A percentile compares a stretch with the other conserved stretches of the same genome.
These are phyloP conservation scores for Poeciliopsis paucimaculata DNA, from an alignment of 2,797 vertebrate genomes.

Conservation along the genomic window DNA sequence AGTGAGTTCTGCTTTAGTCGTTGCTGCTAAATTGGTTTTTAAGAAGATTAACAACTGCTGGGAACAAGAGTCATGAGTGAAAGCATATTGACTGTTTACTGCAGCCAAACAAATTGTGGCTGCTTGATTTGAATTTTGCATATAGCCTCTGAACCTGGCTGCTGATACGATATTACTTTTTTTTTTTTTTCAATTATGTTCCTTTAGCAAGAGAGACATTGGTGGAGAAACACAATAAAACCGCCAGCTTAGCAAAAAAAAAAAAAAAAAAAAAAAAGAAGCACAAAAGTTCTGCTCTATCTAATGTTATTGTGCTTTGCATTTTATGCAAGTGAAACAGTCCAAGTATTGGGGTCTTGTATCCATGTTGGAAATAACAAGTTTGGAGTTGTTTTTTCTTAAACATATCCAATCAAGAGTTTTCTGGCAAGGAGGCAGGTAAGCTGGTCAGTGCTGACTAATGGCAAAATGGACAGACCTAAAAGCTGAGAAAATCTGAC, in stretches of 20 bases:
- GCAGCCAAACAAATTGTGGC: slow-evolving; percentile 26
- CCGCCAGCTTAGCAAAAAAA: not conserved
- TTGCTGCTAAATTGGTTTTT: slow-evolving; percentile 47
- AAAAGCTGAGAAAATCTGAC: not conserved
- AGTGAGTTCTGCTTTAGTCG: slow-evolving; percentile 38
- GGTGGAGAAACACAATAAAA: not conserved
- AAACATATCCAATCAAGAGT: not conserved
- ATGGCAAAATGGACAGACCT: not conserved
- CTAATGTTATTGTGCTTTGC: not conserved
- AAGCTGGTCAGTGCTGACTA: no score
- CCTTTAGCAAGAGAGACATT: not conserved
- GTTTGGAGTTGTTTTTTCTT: not conserved
- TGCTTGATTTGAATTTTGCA: slow-evolving; percentile 27
- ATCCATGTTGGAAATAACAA: not conserved
- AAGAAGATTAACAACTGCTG: slow-evolving; percentile 59
- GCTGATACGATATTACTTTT: not conserved
- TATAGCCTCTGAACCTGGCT: not conserved
- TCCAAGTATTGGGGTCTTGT: not conserved
- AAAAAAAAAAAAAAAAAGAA: not conserved
- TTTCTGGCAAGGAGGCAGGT: no score
- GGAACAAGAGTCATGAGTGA: slow-evolving; percentile 31
- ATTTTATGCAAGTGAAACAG: not conserved
- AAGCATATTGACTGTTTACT: slow-evolving; percentile 28
- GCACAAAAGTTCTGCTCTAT: not conserved
- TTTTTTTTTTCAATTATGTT: not conserved